Base-by-base conservation (phyloP, 2,797 vertebrate genomes). In the Clarias fuscus region DNA sequence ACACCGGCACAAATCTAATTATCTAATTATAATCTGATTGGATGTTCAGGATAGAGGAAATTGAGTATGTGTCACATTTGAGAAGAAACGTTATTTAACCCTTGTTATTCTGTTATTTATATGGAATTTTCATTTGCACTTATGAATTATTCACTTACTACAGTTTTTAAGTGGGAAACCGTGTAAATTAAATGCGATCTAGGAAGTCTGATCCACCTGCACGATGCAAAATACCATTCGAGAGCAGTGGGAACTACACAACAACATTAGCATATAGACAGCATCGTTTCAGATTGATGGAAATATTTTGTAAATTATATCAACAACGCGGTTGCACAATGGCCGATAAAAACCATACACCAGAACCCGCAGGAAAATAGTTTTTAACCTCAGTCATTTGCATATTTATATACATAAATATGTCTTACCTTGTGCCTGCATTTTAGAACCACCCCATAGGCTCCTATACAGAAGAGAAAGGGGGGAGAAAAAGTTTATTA, bases 401-500 rank as follows among this genome's bases (percentile, higher is more conserved):
- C 14, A n/a, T n/a, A n/a, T n/a, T n/a, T 7, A 18, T 14, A 64
- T 17, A 15, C 58, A 78, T 33, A 86, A 88, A 86, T 17, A 18
- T 37, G 30, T 78, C 93, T 95, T 95, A 96, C 95, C 95, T 96
- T 96, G 85, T 96, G 95, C 76, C 95, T 94, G 94, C 95, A 96
- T 92, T 96, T 96, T 58, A 96, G 94, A 91, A 96, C 95, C 92
- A 96, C 95, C 89, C 95, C 95, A 93, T 96, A 96, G 61, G 95
- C 95, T 90, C 95, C 95, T 96, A 87, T 30, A 62, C n/a, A 85
- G 3, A 75, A 64, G 37, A 64, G 58, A 53, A 53, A 20, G 84
- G 53, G 61, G 48, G 7, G 18, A n/a, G 72, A 59, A 30, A 33
- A 67, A 78, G 20, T 70, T 59, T 61, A n/a, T 56, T 17, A 59